Evolutionary conservation across 2,797 vertebrate species (phyloP).

Genomic region (Telmatherina bonti): DNA sequence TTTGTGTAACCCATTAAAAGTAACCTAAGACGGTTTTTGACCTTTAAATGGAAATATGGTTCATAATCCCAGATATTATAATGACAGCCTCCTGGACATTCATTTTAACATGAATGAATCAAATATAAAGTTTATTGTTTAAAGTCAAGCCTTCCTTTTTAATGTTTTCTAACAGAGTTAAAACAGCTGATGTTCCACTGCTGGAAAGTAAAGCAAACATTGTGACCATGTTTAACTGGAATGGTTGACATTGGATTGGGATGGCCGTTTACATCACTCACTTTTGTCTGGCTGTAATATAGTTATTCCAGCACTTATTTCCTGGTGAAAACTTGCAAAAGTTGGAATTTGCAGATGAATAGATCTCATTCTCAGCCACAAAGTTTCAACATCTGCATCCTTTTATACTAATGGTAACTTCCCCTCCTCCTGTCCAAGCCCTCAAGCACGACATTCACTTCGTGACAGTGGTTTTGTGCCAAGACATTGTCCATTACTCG

Average conservation of each 20-base stretch:
- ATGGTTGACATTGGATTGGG: slow-evolving; percentile 10
- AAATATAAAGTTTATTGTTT: not conserved
- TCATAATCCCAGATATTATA: not conserved
- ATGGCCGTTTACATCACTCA: not conserved
- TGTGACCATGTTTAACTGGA: slow-evolving; percentile 2
- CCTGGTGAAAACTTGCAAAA: slow-evolving; percentile 29
- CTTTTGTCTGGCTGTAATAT: slow-evolving; percentile 4
- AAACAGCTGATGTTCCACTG: not conserved
- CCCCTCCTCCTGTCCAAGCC: slow-evolving; percentile 19
- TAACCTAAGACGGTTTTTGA: slow-evolving; percentile 2
- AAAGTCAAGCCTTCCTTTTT: not conserved
- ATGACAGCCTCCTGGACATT: not conserved
- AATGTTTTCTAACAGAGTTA: not conserved
- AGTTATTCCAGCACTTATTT: slow-evolving; percentile 26
- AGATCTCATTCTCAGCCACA: slow-evolving; percentile 26
- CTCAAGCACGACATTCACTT: slow-evolving; percentile 38
- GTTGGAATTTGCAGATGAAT: slow-evolving; percentile 26
- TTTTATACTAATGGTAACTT: slow-evolving; percentile 22
- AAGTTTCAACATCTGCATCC: slow-evolving; percentile 43
- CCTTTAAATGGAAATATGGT: not conserved
- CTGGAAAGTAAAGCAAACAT: slow-evolving; percentile 3
- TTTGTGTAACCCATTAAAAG: slow-evolving; percentile 10
- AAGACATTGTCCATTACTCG: not conserved
- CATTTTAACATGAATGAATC: not conserved
- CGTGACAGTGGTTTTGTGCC: slow-evolving; percentile 20